Base-by-base conservation (phyloP, 1,140 invertebrate genomes). In the Propsilocerus akamusi region DNA sequence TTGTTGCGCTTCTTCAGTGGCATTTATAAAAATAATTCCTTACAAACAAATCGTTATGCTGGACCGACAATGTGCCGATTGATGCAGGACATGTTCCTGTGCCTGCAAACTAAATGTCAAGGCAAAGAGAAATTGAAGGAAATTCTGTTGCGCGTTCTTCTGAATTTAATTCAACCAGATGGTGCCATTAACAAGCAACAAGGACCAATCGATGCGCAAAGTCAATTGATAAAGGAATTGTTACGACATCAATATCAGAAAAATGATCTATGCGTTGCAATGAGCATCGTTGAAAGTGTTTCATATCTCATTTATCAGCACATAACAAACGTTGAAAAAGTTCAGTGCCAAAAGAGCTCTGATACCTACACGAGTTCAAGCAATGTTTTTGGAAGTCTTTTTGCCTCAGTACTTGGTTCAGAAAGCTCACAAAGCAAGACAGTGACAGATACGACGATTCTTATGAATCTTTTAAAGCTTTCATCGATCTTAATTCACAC, bases 161-260 rank as follows among this genome's bases (percentile, higher is more conserved):
- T 83, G 52, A 75, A 80, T 55, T 62, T 89, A n/a, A 69, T 80
- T 2, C 73, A 77, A 57, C 75, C 78, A 5, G 70, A 75, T 10
- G 84, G 84, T 22, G 76, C 83, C 5, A 74, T 88, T 17, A 72
- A 76, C 23, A 70, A 72, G 24, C 72, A 76, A 51, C 73, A 77
- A 53, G 86, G 86, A n/a, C 84, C 86, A 12, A 65, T 88, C 6
- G 86, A 90, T 70, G 84, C 81, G 2, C 85, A 89, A 59, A 81
- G 76, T 58, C 77, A 78, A 56, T 68, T 89, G 37, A 68, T 87
- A 30, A 77, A 78, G 12, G 74, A 77, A 23, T 61, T 86, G 25
- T 59, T 81, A 1, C 72, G 75, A 59, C 64, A 83, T 32, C 73
- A 80, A 53, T 84, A 80, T 58, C 67, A 71, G 12, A 75, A 78